Conservation (phyloP, 2,113 vertebrate genomes). For the Promerops cafer region DNA sequence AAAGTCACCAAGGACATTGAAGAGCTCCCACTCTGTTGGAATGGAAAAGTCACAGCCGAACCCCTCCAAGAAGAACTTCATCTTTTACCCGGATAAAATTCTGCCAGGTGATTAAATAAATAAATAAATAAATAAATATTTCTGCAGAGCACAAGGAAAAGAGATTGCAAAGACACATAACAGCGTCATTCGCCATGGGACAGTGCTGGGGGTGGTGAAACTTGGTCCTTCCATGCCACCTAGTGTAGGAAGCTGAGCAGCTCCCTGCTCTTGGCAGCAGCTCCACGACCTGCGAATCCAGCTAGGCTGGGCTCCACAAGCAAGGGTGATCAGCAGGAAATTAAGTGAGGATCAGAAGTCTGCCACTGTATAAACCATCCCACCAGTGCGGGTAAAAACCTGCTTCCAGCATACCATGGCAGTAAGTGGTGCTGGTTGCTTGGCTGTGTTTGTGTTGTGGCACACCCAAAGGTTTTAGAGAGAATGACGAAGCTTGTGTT, state of each 20-base stretch:
- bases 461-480: neutral
- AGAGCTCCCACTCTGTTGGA: neutral
- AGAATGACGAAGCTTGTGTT: neutral
- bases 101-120: neutral
- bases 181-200: neutral
- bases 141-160: neutral
- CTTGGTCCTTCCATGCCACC: slow-evolving; percentile 67
- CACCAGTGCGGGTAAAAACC: neutral
- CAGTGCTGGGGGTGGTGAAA: neutral
- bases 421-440: neutral
- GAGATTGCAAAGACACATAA: neutral
- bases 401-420: neutral
- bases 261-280: neutral
- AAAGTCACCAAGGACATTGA: neutral
- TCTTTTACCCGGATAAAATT: neutral
- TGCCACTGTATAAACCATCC: neutral
- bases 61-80: neutral
- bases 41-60: neutral
- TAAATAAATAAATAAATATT: neutral
- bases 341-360: neutral
- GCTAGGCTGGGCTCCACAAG: neutral
- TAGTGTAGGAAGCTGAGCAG: slow-evolving; percentile 59
- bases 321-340: neutral
- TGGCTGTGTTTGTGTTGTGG: neutral
- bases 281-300: neutral